Percentiles rank a stretch among this genome's conserved stretches.
Evolutionary conservation across 37 sponge, comb jelly and placozoan species (phyloP).

Genomic region (Mnemiopsis leidyi): DNA sequence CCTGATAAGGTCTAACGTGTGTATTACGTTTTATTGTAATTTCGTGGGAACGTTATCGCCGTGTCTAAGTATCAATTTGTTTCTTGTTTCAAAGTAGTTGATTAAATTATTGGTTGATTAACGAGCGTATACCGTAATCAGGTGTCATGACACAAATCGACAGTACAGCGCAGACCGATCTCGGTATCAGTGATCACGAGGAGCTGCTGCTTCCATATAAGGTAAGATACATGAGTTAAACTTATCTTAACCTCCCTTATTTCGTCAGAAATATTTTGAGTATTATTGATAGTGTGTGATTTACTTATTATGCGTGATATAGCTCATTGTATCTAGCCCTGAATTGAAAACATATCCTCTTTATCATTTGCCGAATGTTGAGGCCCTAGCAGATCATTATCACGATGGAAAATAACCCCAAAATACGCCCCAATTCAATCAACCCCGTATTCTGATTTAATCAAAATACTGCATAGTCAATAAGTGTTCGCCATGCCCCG

Average conservation of each 20-base stretch:
- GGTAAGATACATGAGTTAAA: too few relatives aligned
- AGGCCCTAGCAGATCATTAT: too few relatives aligned
- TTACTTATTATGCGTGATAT: too few relatives aligned
- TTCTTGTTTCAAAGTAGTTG: background rate
- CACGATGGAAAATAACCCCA: too few relatives aligned
- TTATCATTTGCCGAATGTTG: too few relatives aligned
- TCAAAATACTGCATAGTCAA: background rate
- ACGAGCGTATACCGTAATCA: background rate
- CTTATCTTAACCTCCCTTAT: too few relatives aligned
- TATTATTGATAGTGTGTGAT: too few relatives aligned
- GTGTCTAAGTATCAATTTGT: background rate
- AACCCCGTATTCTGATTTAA: background rate
- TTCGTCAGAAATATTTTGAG: too few relatives aligned
- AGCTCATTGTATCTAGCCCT: too few relatives aligned
- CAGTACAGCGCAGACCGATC: slow-evolving; percentile 46
- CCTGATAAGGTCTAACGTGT: too few relatives aligned
- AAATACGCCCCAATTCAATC: background rate
- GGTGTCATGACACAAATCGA: slow-evolving; percentile 13
- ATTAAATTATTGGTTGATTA: background rate
- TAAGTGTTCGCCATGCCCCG: too few relatives aligned
- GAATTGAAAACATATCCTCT: too few relatives aligned
- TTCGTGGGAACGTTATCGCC: background rate
- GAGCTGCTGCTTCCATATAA: slow-evolving; percentile 20
- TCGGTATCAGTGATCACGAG: slow-evolving; percentile 43
- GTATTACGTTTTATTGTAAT: background rate